Evolutionary conservation across 2,113 vertebrate genomes (phyloP).

Genomic region (Urocynchramus pylzowi): DNA sequence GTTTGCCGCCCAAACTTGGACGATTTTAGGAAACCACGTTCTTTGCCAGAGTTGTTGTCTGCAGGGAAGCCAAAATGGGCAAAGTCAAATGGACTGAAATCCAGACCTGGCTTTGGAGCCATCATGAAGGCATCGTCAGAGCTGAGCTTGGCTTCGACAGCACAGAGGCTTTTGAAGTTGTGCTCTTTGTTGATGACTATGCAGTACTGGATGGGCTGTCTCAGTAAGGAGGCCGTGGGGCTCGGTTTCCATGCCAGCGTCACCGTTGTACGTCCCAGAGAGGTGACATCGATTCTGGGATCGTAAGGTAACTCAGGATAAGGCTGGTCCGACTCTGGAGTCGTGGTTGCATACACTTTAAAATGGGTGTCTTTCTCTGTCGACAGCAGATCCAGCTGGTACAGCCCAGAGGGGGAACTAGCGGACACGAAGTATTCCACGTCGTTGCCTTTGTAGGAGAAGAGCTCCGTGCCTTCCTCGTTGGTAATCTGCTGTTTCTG

Average conservation of each 20-base stretch:
- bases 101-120: constrained; percentile 89
- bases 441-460: constrained; percentile 94
- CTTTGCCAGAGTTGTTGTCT: constrained; percentile 78
- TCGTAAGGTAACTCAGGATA: constrained; percentile 94
- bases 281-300: constrained; percentile 90
- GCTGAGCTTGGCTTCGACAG: constrained; percentile 87
- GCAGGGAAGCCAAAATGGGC: constrained; percentile 90
- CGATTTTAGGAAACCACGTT: constrained; percentile 71
- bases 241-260: constrained; percentile 96
- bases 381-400: constrained; percentile 93
- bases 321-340: constrained; percentile 93
- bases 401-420: constrained; percentile 90
- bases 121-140: constrained; percentile 88
- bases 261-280: constrained; percentile 88
- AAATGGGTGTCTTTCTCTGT: constrained; percentile 97
- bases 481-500: constrained; percentile 88
- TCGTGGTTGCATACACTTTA: constrained; percentile 92
- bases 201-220: constrained; percentile 91
- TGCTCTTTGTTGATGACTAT: constrained; percentile 95
- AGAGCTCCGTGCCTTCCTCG: constrained; percentile 85
- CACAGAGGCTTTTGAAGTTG: constrained; percentile 98
- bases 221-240: constrained; percentile 84
- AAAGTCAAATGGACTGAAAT: constrained; percentile 97
- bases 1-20: constrained; percentile 77
- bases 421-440: constrained; percentile 90